Conservation (phyloP, 2,113 vertebrate species). For the Zosterops japonicus region DNA sequence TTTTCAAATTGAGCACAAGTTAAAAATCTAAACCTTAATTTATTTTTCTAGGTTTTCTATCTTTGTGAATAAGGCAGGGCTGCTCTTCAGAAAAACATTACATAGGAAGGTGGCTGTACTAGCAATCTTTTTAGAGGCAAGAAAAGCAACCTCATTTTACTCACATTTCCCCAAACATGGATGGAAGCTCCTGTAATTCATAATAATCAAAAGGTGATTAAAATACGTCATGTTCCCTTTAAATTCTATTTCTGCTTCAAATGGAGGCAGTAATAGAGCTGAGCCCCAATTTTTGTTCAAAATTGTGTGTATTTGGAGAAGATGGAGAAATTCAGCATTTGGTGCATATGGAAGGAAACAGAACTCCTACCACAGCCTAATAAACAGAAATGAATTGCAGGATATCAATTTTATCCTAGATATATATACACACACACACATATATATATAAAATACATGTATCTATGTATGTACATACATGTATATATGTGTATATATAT, state of each 20-base stretch:
- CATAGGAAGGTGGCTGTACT: neutral
- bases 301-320: neutral
- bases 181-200: neutral
- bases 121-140: neutral
- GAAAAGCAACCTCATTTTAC: neutral
- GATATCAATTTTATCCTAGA: neutral
- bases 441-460: too few species aligned
- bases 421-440: too few species aligned
- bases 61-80: neutral
- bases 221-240: neutral
- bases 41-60: conserved; percentile 33
- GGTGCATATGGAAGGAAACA: neutral
- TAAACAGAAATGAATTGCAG: neutral
- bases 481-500: too few species aligned
- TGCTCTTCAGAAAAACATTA: conserved; percentile 6
- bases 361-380: neutral
- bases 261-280: neutral
- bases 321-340: neutral
- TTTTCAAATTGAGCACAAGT: conserved; percentile 23
- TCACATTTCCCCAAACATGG: neutral
- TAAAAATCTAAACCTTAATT: conserved; percentile 47
- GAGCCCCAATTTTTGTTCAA: neutral
- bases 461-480: too few species aligned
- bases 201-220: neutral
- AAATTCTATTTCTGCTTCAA: neutral